These are phyloP conservation scores for Echinarachnius parma DNA, from an alignment of 53 echinoderm and acorn worm genomes.

Conservation along the genomic window DNA sequence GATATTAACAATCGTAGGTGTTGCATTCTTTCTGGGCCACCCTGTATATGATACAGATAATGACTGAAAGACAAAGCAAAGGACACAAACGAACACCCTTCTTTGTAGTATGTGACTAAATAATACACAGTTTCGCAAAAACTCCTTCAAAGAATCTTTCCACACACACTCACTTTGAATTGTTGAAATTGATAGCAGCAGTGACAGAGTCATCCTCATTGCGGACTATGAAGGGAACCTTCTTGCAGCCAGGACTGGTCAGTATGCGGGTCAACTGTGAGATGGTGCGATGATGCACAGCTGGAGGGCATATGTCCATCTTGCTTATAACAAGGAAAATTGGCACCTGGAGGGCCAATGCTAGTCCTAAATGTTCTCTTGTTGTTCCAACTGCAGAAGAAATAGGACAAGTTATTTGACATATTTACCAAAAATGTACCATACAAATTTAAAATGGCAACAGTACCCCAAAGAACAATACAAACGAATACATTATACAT, in stretches of 20 bases:
- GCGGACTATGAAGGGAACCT: conserved; percentile 69
- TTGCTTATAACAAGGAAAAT: conserved; percentile 93
- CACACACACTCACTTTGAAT: conserved; percentile 28
- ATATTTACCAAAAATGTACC: no score
- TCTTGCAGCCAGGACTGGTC: conserved; percentile 71
- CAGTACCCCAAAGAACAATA: no score
- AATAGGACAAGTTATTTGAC: background rate
- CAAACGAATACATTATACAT: no score
- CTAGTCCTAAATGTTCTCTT: conserved; percentile 86
- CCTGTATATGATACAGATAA: no score
- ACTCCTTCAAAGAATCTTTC: no score
- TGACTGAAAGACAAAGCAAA: no score
- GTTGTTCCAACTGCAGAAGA: conserved; percentile 70
- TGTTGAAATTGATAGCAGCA: conserved; percentile 77
- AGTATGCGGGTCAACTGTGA: conserved; percentile 64
- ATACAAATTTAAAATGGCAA: no score
- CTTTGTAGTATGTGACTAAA: no score
- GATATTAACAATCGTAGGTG: no score
- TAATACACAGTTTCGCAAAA: no score
- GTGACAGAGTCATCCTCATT: conserved; percentile 78
- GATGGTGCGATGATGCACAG: conserved; percentile 59
- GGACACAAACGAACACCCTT: no score
- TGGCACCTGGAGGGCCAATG: conserved; percentile 90
- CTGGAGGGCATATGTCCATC: conserved; percentile 71
- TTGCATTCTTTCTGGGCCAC: no score